Base-by-base conservation (phyloP, 2,888 invertebrate genomes). In the Acrobasis repandana region DNA sequence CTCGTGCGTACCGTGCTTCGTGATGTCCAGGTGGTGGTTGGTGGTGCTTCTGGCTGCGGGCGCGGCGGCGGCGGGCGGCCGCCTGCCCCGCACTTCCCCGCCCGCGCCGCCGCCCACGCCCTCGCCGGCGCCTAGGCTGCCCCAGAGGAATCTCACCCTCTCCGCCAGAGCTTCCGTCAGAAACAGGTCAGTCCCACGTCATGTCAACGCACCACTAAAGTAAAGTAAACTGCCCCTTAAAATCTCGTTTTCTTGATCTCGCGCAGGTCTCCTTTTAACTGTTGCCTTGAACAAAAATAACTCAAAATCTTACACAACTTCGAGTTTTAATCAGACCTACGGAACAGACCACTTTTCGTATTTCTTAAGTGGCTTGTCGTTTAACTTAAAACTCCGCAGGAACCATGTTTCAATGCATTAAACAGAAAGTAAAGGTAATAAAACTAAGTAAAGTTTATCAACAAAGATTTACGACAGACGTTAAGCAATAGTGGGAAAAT, bases 61-160 rank as follows among this genome's bases (percentile, higher is more conserved):
- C 67, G 86, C 80, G 73, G 85, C 82, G 76, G 90, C 90, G 74
- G 89, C 86, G 70, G 90, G 87, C 65, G 81, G 85, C 69, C 86
- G 90, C 75, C 75, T 87, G 80, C 88, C 90, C 73, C 84, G 88
- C 68, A 89, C 88, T 74, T 88, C 85, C 70, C 83, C 79, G 75
- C 81, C 85, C 73, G 83, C 80, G 70, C 80, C 94, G 72, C 83
- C 93, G 68, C 88, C 94, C 52, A 82, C 94, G 68, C 93, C 94
- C 77, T 93, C 94, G 69, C 93, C 85, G 86, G 69, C 94, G 58
- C 86, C 86, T 88, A 80, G 85, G 34, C 80, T 88, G 56, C 88
- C 87, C 63, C 87, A 80, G 66, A 85, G 90, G 81, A 90, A 91
- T 71, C 83, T 89, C 72, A 90, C 91, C 75, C 88, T 91, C 61